Evolutionary conservation across 2,797 vertebrate genomes (phyloP).

Genomic region (Heliangelus exortis): DNA sequence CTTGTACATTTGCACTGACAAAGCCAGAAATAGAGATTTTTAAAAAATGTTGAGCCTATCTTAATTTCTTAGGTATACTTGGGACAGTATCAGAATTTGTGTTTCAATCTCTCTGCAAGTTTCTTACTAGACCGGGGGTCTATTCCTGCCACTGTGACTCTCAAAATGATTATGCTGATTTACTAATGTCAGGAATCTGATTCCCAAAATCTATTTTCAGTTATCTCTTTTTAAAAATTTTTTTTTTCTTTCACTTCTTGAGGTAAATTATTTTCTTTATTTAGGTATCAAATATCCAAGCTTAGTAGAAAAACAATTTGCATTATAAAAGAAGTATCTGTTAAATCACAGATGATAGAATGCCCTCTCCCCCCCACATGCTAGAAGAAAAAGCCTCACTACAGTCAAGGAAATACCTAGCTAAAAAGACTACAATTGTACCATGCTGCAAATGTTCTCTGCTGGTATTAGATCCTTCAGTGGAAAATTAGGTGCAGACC

Average conservation of each 20-base stretch:
- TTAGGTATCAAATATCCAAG: neutral
- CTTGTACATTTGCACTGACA: neutral
- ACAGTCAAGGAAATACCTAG: neutral
- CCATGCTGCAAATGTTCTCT: slow-evolving; percentile 15
- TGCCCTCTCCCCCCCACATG: neutral
- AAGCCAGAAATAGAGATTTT: neutral
- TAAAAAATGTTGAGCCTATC: neutral
- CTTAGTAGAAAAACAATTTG: neutral
- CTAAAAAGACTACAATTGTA: neutral
- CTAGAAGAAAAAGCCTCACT: neutral
- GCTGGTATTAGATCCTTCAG: slow-evolving; percentile 20
- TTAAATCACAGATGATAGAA: neutral
- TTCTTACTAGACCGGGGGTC: neutral
- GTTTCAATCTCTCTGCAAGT: neutral
- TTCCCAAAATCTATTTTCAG: neutral
- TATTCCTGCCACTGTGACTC: neutral
- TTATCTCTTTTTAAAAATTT: too few relatives aligned
- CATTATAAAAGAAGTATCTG: neutral
- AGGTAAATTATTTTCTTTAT: neutral
- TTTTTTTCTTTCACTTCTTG: too few relatives aligned
- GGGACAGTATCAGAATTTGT: neutral
- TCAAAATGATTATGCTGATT: neutral
- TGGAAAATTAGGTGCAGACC: slow-evolving; percentile 49
- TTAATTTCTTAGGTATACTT: neutral
- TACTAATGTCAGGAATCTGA: neutral